Conservation (phyloP, 2,888 invertebrate species). For the Cryptocheilus praepositus region DNA sequence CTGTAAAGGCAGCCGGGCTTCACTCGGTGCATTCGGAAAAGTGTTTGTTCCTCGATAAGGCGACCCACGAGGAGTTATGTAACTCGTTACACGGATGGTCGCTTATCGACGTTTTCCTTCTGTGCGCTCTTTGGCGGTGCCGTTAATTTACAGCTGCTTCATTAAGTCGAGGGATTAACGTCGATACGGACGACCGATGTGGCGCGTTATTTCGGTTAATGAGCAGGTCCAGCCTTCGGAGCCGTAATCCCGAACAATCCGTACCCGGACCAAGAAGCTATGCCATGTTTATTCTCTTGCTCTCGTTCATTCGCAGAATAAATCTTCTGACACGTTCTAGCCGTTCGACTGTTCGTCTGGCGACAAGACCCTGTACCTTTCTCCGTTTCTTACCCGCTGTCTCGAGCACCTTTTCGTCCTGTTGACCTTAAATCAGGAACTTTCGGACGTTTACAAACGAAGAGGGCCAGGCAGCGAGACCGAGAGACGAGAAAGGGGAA, state of each 20-base stretch:
- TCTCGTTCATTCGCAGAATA: slow-evolving; percentile 43
- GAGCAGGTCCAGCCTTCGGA: slow-evolving; percentile 30
- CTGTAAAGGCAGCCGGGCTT: too few relatives aligned
- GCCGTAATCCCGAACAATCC: slow-evolving; percentile 40
- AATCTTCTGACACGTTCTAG: slow-evolving; percentile 36
- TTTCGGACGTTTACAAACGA: slow-evolving; percentile 51
- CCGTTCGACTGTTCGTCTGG: slow-evolving; percentile 26
- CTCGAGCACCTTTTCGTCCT: slow-evolving; percentile 20
- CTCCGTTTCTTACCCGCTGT: slow-evolving; percentile 18
- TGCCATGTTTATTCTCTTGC: slow-evolving; percentile 46
- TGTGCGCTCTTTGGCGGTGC: too few relatives aligned
- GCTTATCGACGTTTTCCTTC: too few relatives aligned
- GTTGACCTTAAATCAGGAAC: slow-evolving; percentile 55
- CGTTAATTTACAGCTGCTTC: background rate
- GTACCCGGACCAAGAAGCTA: slow-evolving; percentile 37
- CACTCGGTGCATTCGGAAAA: too few relatives aligned
- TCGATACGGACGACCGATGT: slow-evolving; percentile 28
- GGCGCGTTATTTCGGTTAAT: slow-evolving; percentile 49
- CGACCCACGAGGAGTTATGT: too few relatives aligned
- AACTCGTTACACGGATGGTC: too few relatives aligned
- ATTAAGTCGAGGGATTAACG: slow-evolving; percentile 11
- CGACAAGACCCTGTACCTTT: slow-evolving; percentile 35
- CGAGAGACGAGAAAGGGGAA: background rate
- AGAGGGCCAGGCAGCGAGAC: slow-evolving; percentile 22
- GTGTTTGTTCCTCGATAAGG: too few relatives aligned